Percentiles rank a stretch among this genome's conserved stretches.
These are phyloP conservation scores for Dryococelus australis DNA, from an alignment of 2,888 invertebrate genomes.

Conservation along the genomic window DNA sequence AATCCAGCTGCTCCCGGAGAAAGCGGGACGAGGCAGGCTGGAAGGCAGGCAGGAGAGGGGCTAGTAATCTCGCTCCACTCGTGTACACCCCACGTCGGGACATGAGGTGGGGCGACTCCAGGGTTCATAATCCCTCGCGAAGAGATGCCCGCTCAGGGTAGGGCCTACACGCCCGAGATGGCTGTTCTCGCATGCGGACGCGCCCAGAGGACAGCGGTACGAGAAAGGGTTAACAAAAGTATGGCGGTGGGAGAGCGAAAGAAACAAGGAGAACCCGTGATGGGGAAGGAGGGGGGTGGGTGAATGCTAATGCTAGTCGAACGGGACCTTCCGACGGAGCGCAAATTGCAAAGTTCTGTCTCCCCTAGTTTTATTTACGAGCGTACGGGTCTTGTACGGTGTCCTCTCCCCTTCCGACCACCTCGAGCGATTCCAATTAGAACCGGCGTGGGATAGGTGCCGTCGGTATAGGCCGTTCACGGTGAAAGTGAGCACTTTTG, in stretches of 20 bases:
- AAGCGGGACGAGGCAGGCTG: too few species aligned
- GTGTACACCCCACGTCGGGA: neutral
- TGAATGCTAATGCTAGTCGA: neutral
- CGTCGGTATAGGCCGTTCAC: too few species aligned
- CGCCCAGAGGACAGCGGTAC: neutral
- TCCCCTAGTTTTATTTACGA: constrained; percentile 1
- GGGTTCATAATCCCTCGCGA: neutral
- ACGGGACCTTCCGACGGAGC: neutral
- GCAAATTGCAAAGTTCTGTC: constrained; percentile 16
- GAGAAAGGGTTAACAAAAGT: neutral
- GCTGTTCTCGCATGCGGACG: neutral
- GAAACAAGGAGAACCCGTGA: neutral
- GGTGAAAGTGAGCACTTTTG: too few species aligned
- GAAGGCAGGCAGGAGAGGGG: neutral
- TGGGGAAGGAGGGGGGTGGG: neutral
- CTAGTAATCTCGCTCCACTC: neutral
- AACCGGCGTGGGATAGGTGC: too few species aligned
- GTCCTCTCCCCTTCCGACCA: too few species aligned
- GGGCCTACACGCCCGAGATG: neutral
- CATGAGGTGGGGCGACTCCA: neutral
- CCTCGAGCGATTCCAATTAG: too few species aligned
- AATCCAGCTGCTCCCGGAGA: neutral
- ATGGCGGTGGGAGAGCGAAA: neutral
- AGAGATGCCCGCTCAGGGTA: neutral
- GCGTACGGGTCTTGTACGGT: neutral